These are phyloP conservation scores for Notolabrus celidotus DNA, from an alignment of 2,797 vertebrate genomes.

Conservation along the genomic window DNA sequence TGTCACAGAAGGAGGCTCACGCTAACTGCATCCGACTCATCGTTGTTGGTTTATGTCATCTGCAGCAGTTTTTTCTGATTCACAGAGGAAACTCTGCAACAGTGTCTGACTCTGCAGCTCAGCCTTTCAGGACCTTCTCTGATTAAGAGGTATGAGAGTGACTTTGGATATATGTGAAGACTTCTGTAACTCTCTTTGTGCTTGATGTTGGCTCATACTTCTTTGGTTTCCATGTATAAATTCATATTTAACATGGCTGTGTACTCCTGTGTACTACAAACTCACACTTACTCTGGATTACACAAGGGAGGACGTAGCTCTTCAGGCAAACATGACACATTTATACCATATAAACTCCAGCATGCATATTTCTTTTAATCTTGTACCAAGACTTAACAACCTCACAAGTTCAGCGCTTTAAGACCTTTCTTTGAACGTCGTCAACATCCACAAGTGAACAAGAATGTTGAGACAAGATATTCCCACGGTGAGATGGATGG, in stretches of 20 bases:
- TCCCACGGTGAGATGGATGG: slow-evolving; percentile 11
- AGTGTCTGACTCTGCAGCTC: too few species aligned
- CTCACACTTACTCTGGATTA: background rate
- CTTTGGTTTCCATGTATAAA: too few species aligned
- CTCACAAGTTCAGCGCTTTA: background rate
- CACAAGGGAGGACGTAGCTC: background rate
- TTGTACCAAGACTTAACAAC: background rate
- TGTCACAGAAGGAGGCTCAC: too few species aligned
- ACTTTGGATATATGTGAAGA: too few species aligned
- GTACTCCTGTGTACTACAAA: background rate
- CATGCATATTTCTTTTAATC: background rate
- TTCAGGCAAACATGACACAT: background rate
- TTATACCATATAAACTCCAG: background rate
- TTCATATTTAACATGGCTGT: background rate
- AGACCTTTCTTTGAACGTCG: slow-evolving; percentile 13
- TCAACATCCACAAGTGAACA: slow-evolving; percentile 21
- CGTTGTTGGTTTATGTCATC: too few species aligned
- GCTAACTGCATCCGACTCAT: too few species aligned
- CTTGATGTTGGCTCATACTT: too few species aligned
- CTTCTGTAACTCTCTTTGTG: too few species aligned
- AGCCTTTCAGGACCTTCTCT: too few species aligned
- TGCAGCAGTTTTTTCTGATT: too few species aligned
- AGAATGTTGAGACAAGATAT: slow-evolving; percentile 37
- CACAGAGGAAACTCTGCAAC: too few species aligned
- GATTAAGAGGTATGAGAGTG: too few species aligned